Evolutionary conservation across 2,113 vertebrate species (phyloP), one percentile per base, ranked within the genome.

Genomic region (Taurulus bubalis): DNA sequence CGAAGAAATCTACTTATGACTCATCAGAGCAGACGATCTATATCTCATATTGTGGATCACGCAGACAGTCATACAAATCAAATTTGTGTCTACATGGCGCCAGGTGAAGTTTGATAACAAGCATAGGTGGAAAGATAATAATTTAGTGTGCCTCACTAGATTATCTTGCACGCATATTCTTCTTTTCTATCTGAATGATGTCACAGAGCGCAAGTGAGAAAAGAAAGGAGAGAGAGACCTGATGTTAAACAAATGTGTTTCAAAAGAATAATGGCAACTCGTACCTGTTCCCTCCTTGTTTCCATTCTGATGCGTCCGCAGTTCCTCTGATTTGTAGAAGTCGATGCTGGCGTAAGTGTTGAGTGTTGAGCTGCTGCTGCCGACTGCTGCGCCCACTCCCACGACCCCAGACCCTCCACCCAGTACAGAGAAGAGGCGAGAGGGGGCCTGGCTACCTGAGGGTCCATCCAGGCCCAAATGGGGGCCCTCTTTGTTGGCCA

Each of bases 311-410:
- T 91, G 94, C 8, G 90, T 90, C 32, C 94, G 89, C 79, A 95
- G 90, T 87, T 95, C 95, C 53, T 88, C 79, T 2, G 93, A 94
- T 85, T 95, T 95, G 90, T 96, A 96, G 92, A 96, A 97, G 88
- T 97, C 93, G 0, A 96, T 96, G 94, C 94, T 94, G 84, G 95
- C 94, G 0, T 97, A 97, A 4, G 92, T 94, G 77, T 96, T 96
- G 28, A 91, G 90, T 71, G 81, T 92, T 49, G 93, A 93, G 87
- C 77, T 77, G 86, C 70, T 64, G 65, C 77, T 75, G 85, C 70
- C 73, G 20, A 85, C 91, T n/a, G 89, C 84, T 2, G 86, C 71
- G 20, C 85, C 89, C 4, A 51, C 71, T 10, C 71, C 82, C n/a
- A 71, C 85, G 0, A 83, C 86, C 22, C 83, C 88, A 11, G 91